These are phyloP conservation scores for Pristionchus fissidentatus DNA, from an alignment of 2,888 invertebrate genomes.

Conservation along the genomic window DNA sequence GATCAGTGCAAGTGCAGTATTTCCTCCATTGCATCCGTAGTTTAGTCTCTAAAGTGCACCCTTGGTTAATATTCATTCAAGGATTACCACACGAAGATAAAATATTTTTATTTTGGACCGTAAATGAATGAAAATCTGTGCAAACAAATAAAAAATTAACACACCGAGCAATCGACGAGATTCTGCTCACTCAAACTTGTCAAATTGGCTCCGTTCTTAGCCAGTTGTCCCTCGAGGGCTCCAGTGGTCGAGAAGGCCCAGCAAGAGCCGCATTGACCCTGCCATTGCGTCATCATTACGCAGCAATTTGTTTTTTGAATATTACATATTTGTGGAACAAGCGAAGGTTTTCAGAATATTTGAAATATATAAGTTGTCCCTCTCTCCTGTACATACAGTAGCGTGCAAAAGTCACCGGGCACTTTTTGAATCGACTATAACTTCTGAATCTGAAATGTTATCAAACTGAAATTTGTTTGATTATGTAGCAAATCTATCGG, in stretches of 20 bases:
- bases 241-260: conserved; percentile 70
- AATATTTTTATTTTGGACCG: not conserved
- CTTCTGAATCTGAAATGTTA: no score
- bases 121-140: not conserved
- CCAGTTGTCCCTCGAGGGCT: conserved; percentile 76
- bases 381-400: no score
- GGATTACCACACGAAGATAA: not conserved
- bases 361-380: no score
- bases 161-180: conserved; percentile 36
- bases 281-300: no score
- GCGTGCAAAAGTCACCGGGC: no score
- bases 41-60: not conserved
- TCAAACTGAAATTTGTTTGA: no score
- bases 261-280: conserved; percentile 88
- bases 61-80: no score
- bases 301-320: not conserved
- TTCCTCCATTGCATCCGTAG: conserved; percentile 15
- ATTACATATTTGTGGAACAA: no score
- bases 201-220: not conserved
- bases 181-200: conserved; percentile 13
- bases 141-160: no score
- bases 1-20: not conserved
- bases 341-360: no score
- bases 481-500: no score
- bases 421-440: no score